These are phyloP conservation scores for Aphelinus certus DNA, from an alignment of 1,140 invertebrate genomes.

Conservation along the genomic window DNA sequence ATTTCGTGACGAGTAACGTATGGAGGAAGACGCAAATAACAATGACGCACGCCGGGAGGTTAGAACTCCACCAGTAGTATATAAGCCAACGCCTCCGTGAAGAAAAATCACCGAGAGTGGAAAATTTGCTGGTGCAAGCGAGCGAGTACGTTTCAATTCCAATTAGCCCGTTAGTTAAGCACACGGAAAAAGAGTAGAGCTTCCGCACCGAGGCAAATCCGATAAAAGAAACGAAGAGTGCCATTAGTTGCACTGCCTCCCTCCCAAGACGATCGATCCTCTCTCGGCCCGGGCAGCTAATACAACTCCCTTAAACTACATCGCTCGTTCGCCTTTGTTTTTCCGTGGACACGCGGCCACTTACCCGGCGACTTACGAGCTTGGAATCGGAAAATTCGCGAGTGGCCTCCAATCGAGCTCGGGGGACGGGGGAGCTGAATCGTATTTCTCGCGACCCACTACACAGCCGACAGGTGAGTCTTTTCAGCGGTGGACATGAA, in stretches of 20 bases:
- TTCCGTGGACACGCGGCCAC: neutral
- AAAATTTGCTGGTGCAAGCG: neutral
- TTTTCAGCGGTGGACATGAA: slow-evolving; percentile 11
- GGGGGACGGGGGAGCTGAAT: neutral
- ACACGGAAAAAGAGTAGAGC: neutral
- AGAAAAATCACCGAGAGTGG: too few relatives aligned
- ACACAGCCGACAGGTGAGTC: neutral
- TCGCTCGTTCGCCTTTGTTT: neutral
- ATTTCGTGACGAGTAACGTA: too few relatives aligned
- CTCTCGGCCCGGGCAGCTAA: slow-evolving; percentile 4
- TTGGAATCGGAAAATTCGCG: too few relatives aligned
- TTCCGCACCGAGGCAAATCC: neutral
- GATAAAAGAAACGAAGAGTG: slow-evolving; percentile 23
- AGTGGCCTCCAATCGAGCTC: slow-evolving; percentile 6
- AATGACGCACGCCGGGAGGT: too few relatives aligned
- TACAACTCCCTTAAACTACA: slow-evolving; percentile 10
- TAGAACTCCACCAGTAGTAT: too few relatives aligned
- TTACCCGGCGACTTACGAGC: neutral
- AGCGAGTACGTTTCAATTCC: neutral
- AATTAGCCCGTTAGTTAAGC: neutral
- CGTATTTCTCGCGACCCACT: slow-evolving; percentile 9
- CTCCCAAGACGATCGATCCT: slow-evolving; percentile 16
- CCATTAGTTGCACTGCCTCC: slow-evolving; percentile 27
- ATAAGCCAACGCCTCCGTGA: too few relatives aligned
- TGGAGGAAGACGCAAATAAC: too few relatives aligned